Evolutionary conservation across 2,888 invertebrate genomes (phyloP), one percentile per base, ranked within the genome.

Genomic region (Brachylomia viminalis): DNA sequence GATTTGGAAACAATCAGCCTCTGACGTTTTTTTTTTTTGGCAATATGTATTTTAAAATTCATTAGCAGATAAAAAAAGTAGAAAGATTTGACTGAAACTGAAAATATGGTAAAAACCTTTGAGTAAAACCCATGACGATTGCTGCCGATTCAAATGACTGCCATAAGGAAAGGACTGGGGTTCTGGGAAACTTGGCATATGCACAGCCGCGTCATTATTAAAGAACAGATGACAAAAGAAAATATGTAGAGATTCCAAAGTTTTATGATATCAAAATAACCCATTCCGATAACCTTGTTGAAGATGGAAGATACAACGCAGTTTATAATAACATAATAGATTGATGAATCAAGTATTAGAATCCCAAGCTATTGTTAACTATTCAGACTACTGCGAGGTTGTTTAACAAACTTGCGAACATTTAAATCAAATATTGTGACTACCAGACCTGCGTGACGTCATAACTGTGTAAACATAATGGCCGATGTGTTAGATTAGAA

Each of bases 391-490:
- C 45, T 49, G 56, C 58, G 49, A 78, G 75, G 30, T 73, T 85
- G 72, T 87, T 82, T 68, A 76, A 74, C 69, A 80, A 79, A 79
- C 68, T 77, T 73, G 79, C 76, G 54, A 87, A 87, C 66, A 83
- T 77, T 79, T 73, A 76, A 79, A 80, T 77, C 78, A 86, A 87
- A 87, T 87, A 87, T 86, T 84, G 78, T 86, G 82, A 75, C 58
- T 69, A 23, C 52, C 68, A 30, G 66, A 69, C 38, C 38, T 38
- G 42, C 20, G 20, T 86, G 87, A 86, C 76, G 83, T 86, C 85
- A 87, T 59, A 62, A n/a, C 30, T 73, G 17, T 65, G 75, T 70
- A 86, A 76, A 79, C 74, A 75, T 75, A 54, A 72, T 77, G 71
- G 58, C 54, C 64, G 74, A 73, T 75, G 45, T 72, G 76, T 77